Conservation (phyloP, 2,113 vertebrate genomes). For the Tragelaphus imberbis region DNA sequence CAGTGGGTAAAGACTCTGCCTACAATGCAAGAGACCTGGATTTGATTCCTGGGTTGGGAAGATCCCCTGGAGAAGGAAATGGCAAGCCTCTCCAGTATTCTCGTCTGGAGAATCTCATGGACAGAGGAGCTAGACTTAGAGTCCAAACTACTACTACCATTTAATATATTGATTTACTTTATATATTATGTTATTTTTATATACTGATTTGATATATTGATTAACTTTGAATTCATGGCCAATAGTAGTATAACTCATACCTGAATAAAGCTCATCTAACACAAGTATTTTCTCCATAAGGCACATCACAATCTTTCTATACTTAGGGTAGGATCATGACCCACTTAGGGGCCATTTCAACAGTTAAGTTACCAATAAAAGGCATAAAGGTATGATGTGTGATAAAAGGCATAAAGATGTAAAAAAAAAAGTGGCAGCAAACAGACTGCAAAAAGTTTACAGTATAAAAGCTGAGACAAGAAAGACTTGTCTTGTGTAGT, state of each 20-base stretch:
- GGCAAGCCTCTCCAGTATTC: background rate
- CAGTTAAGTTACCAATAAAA: background rate
- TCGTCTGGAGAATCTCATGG: background rate
- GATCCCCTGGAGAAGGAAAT: background rate
- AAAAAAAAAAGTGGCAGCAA: background rate
- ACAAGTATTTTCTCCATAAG: background rate
- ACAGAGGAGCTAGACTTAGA: background rate
- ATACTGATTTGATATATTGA: background rate
- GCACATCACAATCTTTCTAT: background rate
- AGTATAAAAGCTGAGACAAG: background rate
- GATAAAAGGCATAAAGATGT: background rate
- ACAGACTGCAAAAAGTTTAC: background rate
- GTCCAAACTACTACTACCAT: background rate
- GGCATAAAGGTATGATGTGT: background rate
- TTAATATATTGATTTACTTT: background rate
- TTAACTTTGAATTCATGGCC: background rate
- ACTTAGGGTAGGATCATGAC: background rate
- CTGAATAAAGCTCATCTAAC: background rate
- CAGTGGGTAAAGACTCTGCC: background rate
- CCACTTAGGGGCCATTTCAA: background rate
- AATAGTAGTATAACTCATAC: background rate
- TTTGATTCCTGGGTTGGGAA: background rate
- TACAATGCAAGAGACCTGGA: accelerated
- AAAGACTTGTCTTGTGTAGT: background rate
- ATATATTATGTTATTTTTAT: background rate